A percentile compares a stretch with the other conserved stretches of the same genome.
phyloP scores from a whole-genome alignment of 2,113 vertebrate species.

The Salvelinus namaycush region DNA sequence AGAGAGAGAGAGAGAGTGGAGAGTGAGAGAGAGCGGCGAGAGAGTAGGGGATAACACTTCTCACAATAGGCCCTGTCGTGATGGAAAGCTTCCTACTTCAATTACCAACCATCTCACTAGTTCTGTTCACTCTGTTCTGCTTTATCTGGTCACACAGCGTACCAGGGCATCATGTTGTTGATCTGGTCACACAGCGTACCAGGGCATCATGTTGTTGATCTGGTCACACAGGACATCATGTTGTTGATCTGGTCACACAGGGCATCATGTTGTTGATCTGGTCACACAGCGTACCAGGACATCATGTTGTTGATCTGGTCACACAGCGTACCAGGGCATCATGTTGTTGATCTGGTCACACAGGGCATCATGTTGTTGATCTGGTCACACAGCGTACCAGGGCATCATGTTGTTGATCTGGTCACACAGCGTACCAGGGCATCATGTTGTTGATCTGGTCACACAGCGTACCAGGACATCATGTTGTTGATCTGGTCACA shows the following conservation, averaged over 20 bases:
- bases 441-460: too few relatives aligned
- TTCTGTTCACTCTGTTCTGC: conserved; percentile 62
- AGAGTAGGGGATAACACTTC: conserved; percentile 62
- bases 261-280: conserved; percentile 34
- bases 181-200: too few relatives aligned
- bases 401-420: conserved; percentile 21
- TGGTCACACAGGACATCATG: conserved; percentile 32
- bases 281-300: conserved; percentile 59
- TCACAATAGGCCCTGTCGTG: conserved; percentile 60
- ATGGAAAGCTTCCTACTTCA: conserved; percentile 73
- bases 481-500: conserved; percentile 58
- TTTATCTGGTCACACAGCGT: not conserved
- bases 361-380: conserved; percentile 7
- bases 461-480: too few relatives aligned
- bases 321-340: too few relatives aligned
- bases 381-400: conserved; percentile 64
- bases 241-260: too few relatives aligned
- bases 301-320: conserved; percentile 33
- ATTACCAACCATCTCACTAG: conserved; percentile 69
- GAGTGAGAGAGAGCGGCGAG: conserved; percentile 18
- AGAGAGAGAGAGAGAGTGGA: too few relatives aligned
- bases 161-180: conserved; percentile 32
- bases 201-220: too few relatives aligned
- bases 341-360: too few relatives aligned
- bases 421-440: too few relatives aligned